A percentile compares a stretch with the other conserved stretches of the same genome.
Evolutionary conservation across 1,140 invertebrate genomes (phyloP).

Genomic region (Drosophila saltans): DNA sequence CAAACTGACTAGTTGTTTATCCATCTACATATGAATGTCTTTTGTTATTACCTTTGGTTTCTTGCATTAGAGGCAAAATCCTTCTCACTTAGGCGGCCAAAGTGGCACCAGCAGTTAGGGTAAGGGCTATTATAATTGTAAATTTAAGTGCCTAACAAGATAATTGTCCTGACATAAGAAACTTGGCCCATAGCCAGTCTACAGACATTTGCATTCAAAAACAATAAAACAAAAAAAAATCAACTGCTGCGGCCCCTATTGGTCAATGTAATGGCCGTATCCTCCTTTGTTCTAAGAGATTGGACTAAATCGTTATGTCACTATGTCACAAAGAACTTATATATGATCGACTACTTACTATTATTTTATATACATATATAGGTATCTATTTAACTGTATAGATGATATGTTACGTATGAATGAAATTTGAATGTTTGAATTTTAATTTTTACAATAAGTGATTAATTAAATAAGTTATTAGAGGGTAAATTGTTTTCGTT

Average conservation of each 20-base stretch:
- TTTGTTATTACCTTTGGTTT: conserved; percentile 9
- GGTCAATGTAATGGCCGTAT: neutral
- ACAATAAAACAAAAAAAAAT: neutral
- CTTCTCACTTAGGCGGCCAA: conserved; percentile 5
- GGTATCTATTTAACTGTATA: neutral
- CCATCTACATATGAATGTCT: conserved; percentile 14
- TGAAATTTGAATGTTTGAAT: neutral
- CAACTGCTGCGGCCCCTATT: conserved; percentile 7
- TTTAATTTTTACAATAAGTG: too few species aligned
- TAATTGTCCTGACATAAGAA: neutral
- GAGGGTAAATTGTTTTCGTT: conserved; percentile 18
- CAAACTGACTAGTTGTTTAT: conserved; percentile 10
- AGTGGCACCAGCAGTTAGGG: conserved; percentile 8
- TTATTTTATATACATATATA: neutral
- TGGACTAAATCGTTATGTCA: neutral
- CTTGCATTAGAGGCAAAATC: conserved; percentile 12
- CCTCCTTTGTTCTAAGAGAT: neutral
- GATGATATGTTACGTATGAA: neutral
- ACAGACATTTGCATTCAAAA: neutral
- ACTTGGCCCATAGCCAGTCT: neutral
- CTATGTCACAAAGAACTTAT: neutral
- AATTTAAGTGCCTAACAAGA: neutral
- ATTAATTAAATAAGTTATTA: conserved; percentile 14
- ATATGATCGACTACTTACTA: neutral
- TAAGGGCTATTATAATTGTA: neutral